Conservation (phyloP, 2,888 invertebrate species). For the Rhagium mordax region DNA sequence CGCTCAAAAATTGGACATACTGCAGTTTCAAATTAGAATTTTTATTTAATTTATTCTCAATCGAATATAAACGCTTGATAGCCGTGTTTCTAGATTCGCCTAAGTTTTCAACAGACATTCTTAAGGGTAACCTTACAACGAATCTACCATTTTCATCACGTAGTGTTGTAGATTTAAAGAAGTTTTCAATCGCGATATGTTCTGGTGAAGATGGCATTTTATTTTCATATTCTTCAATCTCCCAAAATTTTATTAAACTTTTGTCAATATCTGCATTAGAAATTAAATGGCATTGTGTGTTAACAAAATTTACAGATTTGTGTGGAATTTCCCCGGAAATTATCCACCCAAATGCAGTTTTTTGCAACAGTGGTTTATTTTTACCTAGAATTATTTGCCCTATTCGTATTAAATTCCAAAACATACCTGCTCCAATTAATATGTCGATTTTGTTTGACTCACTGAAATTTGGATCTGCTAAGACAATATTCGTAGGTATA, state of each 20-base stretch:
- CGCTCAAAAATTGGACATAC: conserved; percentile 43
- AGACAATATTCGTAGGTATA: background rate
- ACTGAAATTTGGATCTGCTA: conserved; percentile 25
- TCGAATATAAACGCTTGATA: background rate
- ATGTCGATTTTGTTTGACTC: conserved; percentile 4
- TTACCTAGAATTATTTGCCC: conserved; percentile 29
- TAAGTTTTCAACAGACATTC: background rate
- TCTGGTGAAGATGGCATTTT: background rate
- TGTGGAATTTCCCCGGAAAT: background rate
- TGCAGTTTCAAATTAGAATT: background rate
- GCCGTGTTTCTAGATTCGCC: background rate
- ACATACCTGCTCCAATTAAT: conserved; percentile 24
- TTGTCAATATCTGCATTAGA: background rate
- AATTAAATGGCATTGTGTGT: background rate
- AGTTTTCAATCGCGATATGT: background rate
- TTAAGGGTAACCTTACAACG: background rate
- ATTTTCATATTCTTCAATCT: background rate
- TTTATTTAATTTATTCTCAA: conserved; percentile 5
- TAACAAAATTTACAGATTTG: background rate
- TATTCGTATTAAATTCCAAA: conserved; percentile 27
- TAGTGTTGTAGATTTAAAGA: background rate
- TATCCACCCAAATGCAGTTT: conserved; percentile 15
- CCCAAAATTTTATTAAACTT: background rate
- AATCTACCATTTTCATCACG: background rate
- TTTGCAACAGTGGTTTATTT: conserved; percentile 28